Base-by-base conservation (phyloP, 2,888 invertebrate species). In the Tinea semifulvella region DNA sequence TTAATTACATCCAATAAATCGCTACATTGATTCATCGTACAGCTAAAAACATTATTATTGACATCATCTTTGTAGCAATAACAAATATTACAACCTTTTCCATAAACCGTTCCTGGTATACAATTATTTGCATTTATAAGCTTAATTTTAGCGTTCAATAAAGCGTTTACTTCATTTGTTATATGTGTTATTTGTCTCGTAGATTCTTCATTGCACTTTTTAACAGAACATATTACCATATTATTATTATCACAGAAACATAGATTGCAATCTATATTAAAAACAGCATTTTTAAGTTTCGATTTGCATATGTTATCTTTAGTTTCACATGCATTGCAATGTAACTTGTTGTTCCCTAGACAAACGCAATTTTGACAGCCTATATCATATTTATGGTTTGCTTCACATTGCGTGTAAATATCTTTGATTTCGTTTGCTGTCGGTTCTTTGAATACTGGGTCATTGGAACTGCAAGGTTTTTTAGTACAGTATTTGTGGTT, bases 341-440 rank as follows among this genome's bases (percentile, higher is more conserved):
- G 45, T n/a, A 84, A 55, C 58, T 83, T 61, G 53, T 81, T 70
- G 61, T 80, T 63, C 57, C 65, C 55, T 25, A 73, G 52, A 51
- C 85, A 86, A 8, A 59, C 56, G 51, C 86, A 86, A 1, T 61
- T 68, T 57, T 79, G 82, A 53, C 85, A 84, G 17, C 82, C 84
- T 7, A 82, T 50, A 47, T 62, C 64, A 50, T 84, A 84, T 48
- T 60, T 59, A 8, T 61, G 61, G 35, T 68, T 62, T 0, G 65
- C 56, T 13, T 59, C 53, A 46, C 85, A 85, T 8, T 57, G 50
- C 0, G 69, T 69, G 38, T 74, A 77, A 1, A 73, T 48, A 49
- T 72, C 74, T 8, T 50, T 44, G 1, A 50, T 16, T 22, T 19
- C 35, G 49, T 45, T 7, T 48, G 14, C 13, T 40, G 49, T 44